A percentile compares a stretch with the other conserved stretches of the same genome.
Conservation (phyloP, 2,888 invertebrate species). For the Lasioglossum calceatum region DNA sequence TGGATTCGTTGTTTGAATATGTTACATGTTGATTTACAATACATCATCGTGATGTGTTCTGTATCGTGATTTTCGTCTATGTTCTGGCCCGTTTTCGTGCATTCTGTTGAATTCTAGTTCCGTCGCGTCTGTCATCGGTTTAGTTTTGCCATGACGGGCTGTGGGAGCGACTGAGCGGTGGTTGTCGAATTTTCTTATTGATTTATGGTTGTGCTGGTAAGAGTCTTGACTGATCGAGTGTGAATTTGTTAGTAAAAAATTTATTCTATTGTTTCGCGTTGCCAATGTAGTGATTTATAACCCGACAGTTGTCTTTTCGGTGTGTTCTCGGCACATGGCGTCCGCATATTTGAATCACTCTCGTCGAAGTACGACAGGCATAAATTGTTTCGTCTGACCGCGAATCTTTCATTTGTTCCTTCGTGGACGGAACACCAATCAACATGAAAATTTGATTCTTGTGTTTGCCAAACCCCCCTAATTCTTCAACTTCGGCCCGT, state of each 20-base stretch:
- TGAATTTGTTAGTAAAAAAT: not conserved
- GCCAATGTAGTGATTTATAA: not conserved
- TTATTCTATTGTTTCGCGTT: not conserved
- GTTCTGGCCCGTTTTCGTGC: not conserved
- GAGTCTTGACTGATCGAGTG: not conserved
- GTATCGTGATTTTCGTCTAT: not conserved
- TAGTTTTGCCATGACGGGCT: not conserved
- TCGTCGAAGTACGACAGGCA: not conserved
- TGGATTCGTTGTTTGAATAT: not conserved
- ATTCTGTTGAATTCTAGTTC: not conserved
- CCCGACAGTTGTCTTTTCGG: not conserved
- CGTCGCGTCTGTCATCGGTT: not conserved
- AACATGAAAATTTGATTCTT: not conserved
- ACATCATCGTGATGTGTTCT: not conserved
- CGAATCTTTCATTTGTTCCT: not conserved
- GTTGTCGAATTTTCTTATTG: conserved; percentile 2
- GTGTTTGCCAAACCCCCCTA: too few relatives aligned
- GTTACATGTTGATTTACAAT: not conserved
- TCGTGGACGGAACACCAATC: not conserved
- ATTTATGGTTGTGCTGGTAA: not conserved
- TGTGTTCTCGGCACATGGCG: not conserved
- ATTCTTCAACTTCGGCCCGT: too few relatives aligned
- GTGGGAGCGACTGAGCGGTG: not conserved
- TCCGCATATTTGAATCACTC: not conserved
- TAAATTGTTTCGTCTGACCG: not conserved